Conservation (phyloP, 2,888 invertebrate species). For the Tetragnatha montana region DNA sequence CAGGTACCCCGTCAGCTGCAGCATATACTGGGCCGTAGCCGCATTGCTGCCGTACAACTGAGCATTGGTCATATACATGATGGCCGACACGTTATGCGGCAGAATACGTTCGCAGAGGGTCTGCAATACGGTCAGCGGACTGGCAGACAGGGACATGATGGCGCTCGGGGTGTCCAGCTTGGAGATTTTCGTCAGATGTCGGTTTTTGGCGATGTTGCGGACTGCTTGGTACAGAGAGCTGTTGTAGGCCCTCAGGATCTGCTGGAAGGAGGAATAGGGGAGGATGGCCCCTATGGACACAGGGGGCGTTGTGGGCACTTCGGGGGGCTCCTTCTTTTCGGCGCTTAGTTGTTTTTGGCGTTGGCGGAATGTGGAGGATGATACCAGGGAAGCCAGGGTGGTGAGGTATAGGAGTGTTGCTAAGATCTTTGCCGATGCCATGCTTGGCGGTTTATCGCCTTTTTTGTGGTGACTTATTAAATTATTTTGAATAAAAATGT, state of each 20-base stretch:
- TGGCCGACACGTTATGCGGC: slow-evolving; percentile 76
- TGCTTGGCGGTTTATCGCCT: not conserved
- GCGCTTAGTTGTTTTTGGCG: slow-evolving; percentile 8
- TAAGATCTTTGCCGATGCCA: not conserved
- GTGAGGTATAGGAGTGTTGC: not conserved
- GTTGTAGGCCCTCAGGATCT: slow-evolving; percentile 28
- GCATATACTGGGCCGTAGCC: slow-evolving; percentile 94
- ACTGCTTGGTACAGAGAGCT: slow-evolving; percentile 32
- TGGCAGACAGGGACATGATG: slow-evolving; percentile 77
- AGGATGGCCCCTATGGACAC: slow-evolving; percentile 53
- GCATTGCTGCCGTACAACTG: slow-evolving; percentile 93
- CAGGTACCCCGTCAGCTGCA: slow-evolving; percentile 93
- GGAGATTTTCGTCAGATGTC: slow-evolving; percentile 65
- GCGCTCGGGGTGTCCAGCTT: slow-evolving; percentile 57
- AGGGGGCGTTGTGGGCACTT: not conserved
- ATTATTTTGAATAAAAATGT: too few relatives aligned
- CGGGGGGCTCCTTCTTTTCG: slow-evolving; percentile 8
- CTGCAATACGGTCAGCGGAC: slow-evolving; percentile 74
- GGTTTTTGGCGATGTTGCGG: slow-evolving; percentile 52
- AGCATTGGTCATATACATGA: slow-evolving; percentile 95
- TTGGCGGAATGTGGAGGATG: slow-evolving; percentile 20
- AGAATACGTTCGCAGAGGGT: slow-evolving; percentile 74
- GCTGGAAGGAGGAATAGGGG: slow-evolving; percentile 31
- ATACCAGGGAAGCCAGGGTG: not conserved
- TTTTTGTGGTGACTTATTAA: too few relatives aligned